Evolutionary conservation across 64 coral and sea anemone species (phyloP).

Genomic region (Orbicella faveolata): DNA sequence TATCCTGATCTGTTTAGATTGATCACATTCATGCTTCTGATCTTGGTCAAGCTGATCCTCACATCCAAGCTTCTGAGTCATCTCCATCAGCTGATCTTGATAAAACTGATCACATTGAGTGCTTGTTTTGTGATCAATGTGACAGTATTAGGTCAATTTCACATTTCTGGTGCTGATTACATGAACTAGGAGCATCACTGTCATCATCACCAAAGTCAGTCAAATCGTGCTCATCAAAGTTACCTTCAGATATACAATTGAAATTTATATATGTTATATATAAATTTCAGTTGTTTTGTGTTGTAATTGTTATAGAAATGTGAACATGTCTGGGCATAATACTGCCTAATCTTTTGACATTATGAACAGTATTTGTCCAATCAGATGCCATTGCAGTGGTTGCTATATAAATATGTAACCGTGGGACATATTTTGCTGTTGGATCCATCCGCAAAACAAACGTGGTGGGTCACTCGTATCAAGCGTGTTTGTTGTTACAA

Average conservation of each 20-base stretch:
- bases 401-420: too few species aligned
- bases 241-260: background rate
- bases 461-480: too few species aligned
- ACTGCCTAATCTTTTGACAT: too few species aligned
- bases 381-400: too few species aligned
- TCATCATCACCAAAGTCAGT: background rate
- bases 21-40: slow-evolving; percentile 1
- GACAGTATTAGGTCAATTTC: background rate
- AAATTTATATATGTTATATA: slow-evolving; percentile 2
- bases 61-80: background rate
- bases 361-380: background rate
- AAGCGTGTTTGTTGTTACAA: too few species aligned
- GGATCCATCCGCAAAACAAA: too few species aligned
- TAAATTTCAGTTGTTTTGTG: too few species aligned
- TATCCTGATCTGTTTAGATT: slow-evolving; percentile 17
- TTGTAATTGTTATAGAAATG: too few species aligned
- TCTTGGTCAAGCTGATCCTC: slow-evolving; percentile 1
- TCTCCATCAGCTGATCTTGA: background rate
- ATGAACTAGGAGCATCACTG: background rate
- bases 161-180: slow-evolving; percentile 3
- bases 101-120: background rate
- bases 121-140: slow-evolving; percentile 21
- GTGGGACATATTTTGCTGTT: too few species aligned
- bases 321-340: too few species aligned
- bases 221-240: background rate